phyloP scores from a whole-genome alignment of 2,888 invertebrate species.

The Apamea sordens region DNA sequence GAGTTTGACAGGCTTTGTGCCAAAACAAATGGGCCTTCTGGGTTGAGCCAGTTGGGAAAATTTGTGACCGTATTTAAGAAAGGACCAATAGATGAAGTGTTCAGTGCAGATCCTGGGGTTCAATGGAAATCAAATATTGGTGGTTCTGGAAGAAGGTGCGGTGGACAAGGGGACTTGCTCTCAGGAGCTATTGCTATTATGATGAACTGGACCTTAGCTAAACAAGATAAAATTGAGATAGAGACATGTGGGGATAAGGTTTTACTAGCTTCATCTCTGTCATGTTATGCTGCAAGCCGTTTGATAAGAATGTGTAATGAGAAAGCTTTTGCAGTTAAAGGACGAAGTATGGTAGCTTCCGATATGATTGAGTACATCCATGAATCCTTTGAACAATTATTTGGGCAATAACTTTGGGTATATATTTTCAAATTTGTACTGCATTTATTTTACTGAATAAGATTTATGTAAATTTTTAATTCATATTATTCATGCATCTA shows the following conservation, averaged over 20 bases:
- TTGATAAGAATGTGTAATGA: conserved; percentile 95
- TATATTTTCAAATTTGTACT: not conserved
- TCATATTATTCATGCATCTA: not conserved
- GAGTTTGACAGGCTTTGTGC: conserved; percentile 95
- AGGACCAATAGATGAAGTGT: conserved; percentile 93
- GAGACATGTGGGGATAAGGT: conserved; percentile 74
- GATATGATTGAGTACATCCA: conserved; percentile 97
- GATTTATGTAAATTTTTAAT: conserved; percentile 2
- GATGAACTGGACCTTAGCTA: conserved; percentile 93
- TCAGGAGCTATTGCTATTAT: conserved; percentile 96
- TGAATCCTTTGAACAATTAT: conserved; percentile 91
- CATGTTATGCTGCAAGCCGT: conserved; percentile 95
- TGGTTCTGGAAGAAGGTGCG: conserved; percentile 97
- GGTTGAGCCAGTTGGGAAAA: conserved; percentile 87
- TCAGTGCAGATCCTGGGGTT: conserved; percentile 86
- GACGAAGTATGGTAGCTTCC: conserved; percentile 95
- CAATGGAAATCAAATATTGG: conserved; percentile 91
- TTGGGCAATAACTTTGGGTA: conserved; percentile 71
- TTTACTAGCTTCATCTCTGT: conserved; percentile 91
- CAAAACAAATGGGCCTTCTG: conserved; percentile 88
- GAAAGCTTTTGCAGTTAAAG: conserved; percentile 93
- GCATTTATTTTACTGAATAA: conserved; percentile 16
- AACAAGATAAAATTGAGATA: conserved; percentile 72
- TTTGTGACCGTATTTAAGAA: conserved; percentile 94
- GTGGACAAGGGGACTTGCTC: conserved; percentile 99